A percentile compares a stretch with the other conserved stretches of the same genome.
phyloP scores from a whole-genome alignment of 2,113 vertebrate species.

The Pogonocichla stellata region DNA sequence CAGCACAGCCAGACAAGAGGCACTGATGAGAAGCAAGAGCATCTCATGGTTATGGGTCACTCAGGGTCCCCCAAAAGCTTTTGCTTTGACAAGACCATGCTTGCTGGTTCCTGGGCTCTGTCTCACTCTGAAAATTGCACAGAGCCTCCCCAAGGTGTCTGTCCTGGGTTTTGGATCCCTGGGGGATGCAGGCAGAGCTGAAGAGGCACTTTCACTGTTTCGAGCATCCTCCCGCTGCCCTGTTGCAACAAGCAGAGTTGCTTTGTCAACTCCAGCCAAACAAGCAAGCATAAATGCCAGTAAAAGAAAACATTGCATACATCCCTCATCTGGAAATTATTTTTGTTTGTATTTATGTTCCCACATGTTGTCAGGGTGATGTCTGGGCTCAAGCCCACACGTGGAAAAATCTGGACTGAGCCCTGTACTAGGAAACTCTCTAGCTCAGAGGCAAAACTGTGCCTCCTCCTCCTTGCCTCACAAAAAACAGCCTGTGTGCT shows the following conservation, averaged over 20 bases:
- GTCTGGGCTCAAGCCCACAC: constrained; percentile 50
- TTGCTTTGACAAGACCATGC: not conserved
- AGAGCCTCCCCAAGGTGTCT: not conserved
- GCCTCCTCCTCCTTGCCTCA: not conserved
- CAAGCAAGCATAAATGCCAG: constrained; percentile 60
- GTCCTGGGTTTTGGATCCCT: not conserved
- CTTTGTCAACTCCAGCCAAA: constrained; percentile 45
- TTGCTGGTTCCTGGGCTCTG: not conserved
- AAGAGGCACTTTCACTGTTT: not conserved
- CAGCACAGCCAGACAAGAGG: not conserved
- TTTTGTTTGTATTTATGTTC: constrained; percentile 71
- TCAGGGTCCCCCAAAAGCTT: not conserved
- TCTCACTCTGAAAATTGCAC: not conserved
- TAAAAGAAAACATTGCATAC: constrained; percentile 65
- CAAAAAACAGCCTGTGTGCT: not conserved
- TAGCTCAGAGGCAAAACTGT: constrained; percentile 31
- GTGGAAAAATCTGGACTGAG: constrained; percentile 54
- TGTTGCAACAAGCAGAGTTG: constrained; percentile 45
- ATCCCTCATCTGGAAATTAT: constrained; percentile 67
- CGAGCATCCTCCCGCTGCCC: not conserved
- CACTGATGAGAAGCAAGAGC: accelerated
- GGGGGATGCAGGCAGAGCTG: not conserved
- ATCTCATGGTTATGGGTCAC: not conserved
- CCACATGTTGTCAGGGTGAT: constrained; percentile 63
- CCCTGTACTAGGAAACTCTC: constrained; percentile 20